Evolutionary conservation across 2,888 invertebrate species (phyloP).

Genomic region (Cerastoderma edule): DNA sequence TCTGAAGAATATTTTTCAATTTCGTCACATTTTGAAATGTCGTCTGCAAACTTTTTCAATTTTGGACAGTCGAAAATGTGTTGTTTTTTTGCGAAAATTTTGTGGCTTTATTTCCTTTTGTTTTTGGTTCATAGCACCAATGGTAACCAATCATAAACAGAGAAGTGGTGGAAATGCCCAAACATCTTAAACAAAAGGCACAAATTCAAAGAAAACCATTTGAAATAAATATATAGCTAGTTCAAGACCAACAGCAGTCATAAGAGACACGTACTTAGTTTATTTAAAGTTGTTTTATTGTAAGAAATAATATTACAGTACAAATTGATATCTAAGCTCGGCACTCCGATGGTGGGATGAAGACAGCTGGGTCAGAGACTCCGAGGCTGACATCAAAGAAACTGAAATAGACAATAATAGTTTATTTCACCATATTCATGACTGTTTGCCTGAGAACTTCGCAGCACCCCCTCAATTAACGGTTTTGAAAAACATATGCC

Average conservation of each 20-base stretch:
- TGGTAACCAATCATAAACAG: background rate
- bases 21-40: too few species aligned
- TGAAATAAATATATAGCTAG: background rate
- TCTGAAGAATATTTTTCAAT: too few species aligned
- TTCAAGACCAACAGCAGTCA: background rate
- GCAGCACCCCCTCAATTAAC: background rate
- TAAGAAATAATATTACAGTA: slow-evolving; percentile 11
- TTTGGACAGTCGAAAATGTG: too few species aligned
- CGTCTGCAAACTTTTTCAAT: too few species aligned
- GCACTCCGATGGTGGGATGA: slow-evolving; percentile 68
- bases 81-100: too few species aligned
- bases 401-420: slow-evolving; percentile 60
- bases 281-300: background rate
- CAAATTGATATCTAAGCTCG: slow-evolving; percentile 23
- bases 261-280: background rate
- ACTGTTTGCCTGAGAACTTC: background rate
- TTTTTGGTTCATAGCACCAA: background rate
- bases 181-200: background rate
- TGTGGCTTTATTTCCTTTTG: background rate
- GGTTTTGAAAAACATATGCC: background rate
- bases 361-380: slow-evolving; percentile 73
- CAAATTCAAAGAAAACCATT: background rate
- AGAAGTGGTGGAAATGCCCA: background rate
- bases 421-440: background rate
- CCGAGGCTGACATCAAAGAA: slow-evolving; percentile 71